These are phyloP conservation scores for Plagodis pulveraria DNA, from an alignment of 2,888 invertebrate species.

Conservation along the genomic window DNA sequence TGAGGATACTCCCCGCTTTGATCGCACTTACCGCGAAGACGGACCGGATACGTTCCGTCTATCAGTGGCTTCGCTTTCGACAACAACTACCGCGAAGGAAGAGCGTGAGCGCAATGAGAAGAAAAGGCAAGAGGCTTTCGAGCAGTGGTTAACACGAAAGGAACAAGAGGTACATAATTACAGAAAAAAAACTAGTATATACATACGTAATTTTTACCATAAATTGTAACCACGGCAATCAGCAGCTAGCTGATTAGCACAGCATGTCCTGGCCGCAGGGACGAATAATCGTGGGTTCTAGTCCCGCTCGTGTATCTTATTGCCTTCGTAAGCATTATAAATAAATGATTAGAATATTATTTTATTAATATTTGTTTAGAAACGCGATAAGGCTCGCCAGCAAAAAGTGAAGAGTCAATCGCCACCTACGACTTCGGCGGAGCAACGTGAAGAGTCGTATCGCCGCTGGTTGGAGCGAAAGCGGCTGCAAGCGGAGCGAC, in stretches of 20 bases:
- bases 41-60: constrained; percentile 74
- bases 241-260: too few species aligned
- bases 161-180: constrained; percentile 66
- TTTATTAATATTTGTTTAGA: constrained; percentile 45
- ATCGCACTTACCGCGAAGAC: constrained; percentile 70
- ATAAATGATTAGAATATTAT: too few species aligned
- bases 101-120: constrained; percentile 73
- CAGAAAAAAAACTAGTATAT: not conserved
- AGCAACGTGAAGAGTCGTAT: constrained; percentile 79
- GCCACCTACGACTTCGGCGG: constrained; percentile 56
- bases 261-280: too few species aligned
- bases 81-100: constrained; percentile 75
- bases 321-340: too few species aligned
- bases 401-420: constrained; percentile 58
- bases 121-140: constrained; percentile 70
- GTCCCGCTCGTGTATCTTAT: too few species aligned
- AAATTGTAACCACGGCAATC: too few species aligned
- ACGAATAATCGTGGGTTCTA: too few species aligned
- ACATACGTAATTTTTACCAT: too few species aligned
- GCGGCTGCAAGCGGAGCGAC: constrained; percentile 64
- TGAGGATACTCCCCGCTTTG: constrained; percentile 63
- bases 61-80: constrained; percentile 74
- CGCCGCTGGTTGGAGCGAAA: constrained; percentile 84
- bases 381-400: constrained; percentile 61
- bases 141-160: constrained; percentile 73